A percentile compares a stretch with the other conserved stretches of the same genome.
These are phyloP conservation scores for Ginglymostoma cirratum DNA, from an alignment of 2,113 vertebrate species.

Conservation along the genomic window DNA sequence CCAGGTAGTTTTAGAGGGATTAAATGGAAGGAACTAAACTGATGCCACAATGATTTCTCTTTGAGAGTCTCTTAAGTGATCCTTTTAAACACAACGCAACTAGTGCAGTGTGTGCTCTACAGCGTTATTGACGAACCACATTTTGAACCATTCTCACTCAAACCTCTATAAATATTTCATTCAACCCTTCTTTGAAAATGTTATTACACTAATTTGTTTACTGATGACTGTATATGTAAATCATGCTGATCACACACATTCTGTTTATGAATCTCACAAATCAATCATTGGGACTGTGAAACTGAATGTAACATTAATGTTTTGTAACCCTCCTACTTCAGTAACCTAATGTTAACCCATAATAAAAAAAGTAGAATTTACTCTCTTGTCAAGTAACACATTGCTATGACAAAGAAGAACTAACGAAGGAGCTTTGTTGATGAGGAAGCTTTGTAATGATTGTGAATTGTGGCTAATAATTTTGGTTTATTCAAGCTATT, in stretches of 20 bases:
- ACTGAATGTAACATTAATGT: not conserved
- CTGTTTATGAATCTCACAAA: not conserved
- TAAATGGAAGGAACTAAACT: not conserved
- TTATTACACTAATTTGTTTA: constrained; percentile 34
- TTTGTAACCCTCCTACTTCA: not conserved
- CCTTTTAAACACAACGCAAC: not conserved
- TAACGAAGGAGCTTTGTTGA: not conserved
- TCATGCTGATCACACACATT: not conserved
- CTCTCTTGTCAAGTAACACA: not conserved
- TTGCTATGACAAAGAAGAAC: not conserved
- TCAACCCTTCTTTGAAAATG: not conserved
- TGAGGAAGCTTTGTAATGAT: not conserved
- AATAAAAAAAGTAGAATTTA: not conserved
- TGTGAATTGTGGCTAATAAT: not conserved
- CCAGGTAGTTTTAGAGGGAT: not conserved
- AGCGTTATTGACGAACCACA: not conserved
- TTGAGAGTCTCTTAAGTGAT: too few species aligned
- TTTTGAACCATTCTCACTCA: not conserved
- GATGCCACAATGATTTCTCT: not conserved
- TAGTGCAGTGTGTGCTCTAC: not conserved
- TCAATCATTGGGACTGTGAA: not conserved
- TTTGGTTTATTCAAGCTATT: constrained; percentile 19
- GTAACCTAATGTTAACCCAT: not conserved
- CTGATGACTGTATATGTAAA: not conserved
- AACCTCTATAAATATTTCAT: constrained; percentile 31